Evolutionary conservation across 2,888 invertebrate genomes (phyloP), one percentile per base, ranked within the genome.

Genomic region (Selenia dentaria): DNA sequence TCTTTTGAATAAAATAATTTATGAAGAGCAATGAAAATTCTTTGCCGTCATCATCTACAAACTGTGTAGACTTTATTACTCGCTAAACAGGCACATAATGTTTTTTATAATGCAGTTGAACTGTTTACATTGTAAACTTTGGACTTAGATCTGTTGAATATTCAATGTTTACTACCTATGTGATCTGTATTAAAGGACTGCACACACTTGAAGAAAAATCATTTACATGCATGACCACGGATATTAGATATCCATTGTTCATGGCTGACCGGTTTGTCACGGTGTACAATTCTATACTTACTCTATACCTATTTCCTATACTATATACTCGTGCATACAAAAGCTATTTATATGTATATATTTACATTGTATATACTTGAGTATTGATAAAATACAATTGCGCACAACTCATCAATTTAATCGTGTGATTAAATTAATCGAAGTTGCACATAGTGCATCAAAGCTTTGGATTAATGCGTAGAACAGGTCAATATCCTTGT

Each of bases 401-500:
- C n/a, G n/a, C n/a, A n/a, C n/a, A n/a, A n/a, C n/a, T n/a, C n/a
- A n/a, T n/a, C n/a, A n/a, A n/a, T n/a, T n/a, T n/a, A n/a, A n/a
- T n/a, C n/a, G n/a, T n/a, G n/a, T n/a, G n/a, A n/a, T 16, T 31
- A 36, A 24, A 31, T 32, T 27, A 37, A 22, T 44, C 37, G 11
- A 27, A 27, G 20, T 26, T 44, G 44, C 34, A 14, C 27, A 6
- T 24, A 16, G 16, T 16, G 38, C 38, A 45, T 26, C 6, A 3
- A 12, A 35, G 29, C 12, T 39, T 18, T n/a, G 14, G 41, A 37
- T 36, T 45, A 34, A 48, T 42, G 40, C 31, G 32, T 38, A 40
- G 27, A 41, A 36, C 26, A 36, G 55, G 54, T 55, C 46, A 53
- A 47, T 47, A 53, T 51, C 52, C 51, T 37, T 37, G 43, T 29